These are phyloP conservation scores for Bothrops jararaca DNA, from an alignment of 2,113 vertebrate species.

Conservation along the genomic window DNA sequence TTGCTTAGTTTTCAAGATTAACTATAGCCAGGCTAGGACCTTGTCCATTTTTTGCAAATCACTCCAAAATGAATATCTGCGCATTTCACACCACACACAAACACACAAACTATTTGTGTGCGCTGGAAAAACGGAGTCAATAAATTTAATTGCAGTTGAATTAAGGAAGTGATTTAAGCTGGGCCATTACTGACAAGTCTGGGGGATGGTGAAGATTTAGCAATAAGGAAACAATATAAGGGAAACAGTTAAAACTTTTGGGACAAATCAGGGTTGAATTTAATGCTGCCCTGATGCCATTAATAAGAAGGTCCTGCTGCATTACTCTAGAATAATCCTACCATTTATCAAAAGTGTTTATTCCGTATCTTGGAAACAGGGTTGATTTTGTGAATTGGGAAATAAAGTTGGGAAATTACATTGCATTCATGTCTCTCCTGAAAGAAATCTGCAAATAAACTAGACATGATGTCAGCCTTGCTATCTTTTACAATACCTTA, in stretches of 20 bases:
- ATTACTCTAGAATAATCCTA: background rate
- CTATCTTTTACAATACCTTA: background rate
- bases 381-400: background rate
- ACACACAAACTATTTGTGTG: background rate
- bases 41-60: background rate
- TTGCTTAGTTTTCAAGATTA: background rate
- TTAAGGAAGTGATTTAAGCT: background rate
- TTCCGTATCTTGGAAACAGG: background rate
- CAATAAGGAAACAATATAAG: background rate
- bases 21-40: background rate
- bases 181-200: too few species aligned
- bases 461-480: background rate
- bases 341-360: background rate
- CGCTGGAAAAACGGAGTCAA: background rate
- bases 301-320: background rate
- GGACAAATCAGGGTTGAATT: background rate
- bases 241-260: background rate
- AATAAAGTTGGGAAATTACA: background rate
- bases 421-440: background rate
- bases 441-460: background rate
- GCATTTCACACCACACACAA: background rate
- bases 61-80: background rate
- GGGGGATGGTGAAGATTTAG: background rate
- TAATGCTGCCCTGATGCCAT: background rate
- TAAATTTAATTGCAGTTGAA: background rate